phyloP scores from a whole-genome alignment of 2,888 invertebrate genomes.

The Ypsolopha scabrella region DNA sequence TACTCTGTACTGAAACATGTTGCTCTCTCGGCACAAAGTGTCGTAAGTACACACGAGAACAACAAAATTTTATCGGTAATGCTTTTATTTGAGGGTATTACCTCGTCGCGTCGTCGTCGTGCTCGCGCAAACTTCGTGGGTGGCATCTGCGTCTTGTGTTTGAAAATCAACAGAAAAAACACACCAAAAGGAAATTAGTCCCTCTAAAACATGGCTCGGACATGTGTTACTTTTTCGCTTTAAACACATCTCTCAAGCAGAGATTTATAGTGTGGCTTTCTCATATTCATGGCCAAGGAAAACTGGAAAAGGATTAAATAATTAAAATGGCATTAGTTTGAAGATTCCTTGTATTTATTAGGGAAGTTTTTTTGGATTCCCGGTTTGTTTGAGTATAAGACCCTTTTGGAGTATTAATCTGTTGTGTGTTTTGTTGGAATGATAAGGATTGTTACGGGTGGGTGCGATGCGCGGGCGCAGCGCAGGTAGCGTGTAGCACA shows the following conservation, averaged over 20 bases:
- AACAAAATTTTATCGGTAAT: conserved; percentile 14
- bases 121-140: conserved; percentile 50
- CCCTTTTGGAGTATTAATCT: conserved; percentile 25
- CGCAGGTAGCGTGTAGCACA: conserved; percentile 56
- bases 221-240: conserved; percentile 69
- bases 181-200: conserved; percentile 64
- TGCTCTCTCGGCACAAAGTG: conserved; percentile 8
- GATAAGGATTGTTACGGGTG: conserved; percentile 42
- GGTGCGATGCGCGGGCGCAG: conserved; percentile 19
- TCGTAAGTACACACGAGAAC: background rate
- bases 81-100: conserved; percentile 29
- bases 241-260: conserved; percentile 43
- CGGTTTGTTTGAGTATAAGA: conserved; percentile 46
- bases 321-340: conserved; percentile 31
- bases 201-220: conserved; percentile 61
- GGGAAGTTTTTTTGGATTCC: conserved; percentile 16
- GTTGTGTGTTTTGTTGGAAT: conserved; percentile 47
- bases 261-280: conserved; percentile 57
- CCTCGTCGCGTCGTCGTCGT: conserved; percentile 4
- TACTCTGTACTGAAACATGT: conserved; percentile 14
- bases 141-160: conserved; percentile 47
- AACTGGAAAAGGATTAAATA: conserved; percentile 19
- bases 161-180: conserved; percentile 45
- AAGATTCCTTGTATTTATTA: conserved; percentile 13
- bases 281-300: background rate